Conservation (phyloP, 1,140 invertebrate genomes). For the Drosophila persimilis region DNA sequence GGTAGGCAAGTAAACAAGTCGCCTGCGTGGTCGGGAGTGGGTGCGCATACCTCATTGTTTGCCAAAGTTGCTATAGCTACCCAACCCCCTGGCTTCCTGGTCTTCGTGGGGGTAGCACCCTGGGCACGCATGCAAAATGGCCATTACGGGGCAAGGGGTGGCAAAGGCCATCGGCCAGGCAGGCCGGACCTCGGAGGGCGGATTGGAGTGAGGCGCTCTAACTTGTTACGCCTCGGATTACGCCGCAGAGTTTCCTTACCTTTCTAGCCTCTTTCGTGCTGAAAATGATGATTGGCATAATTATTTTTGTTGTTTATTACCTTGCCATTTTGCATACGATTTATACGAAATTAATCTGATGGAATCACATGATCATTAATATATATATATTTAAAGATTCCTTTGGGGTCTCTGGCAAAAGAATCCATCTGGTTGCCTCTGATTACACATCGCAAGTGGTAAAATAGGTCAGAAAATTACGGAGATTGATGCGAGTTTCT, state of each 20-base stretch:
- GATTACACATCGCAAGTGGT: too few species aligned
- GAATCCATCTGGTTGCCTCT: too few species aligned
- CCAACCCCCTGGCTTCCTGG: conserved; percentile 44
- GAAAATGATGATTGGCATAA: conserved; percentile 66
- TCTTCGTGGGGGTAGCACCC: background rate
- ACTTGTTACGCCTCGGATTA: conserved; percentile 61
- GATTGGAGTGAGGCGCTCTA: conserved; percentile 14
- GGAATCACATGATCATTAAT: too few species aligned
- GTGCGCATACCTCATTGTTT: conserved; percentile 44
- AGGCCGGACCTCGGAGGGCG: too few species aligned
- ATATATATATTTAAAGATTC: too few species aligned
- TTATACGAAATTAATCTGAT: conserved; percentile 1
- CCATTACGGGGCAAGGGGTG: conserved; percentile 39
- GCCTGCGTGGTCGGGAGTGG: conserved; percentile 15
- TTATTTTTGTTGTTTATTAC: conserved; percentile 40
- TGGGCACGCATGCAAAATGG: conserved; percentile 60
- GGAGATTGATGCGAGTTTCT: too few species aligned
- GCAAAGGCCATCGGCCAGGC: conserved; percentile 11
- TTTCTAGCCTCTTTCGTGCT: conserved; percentile 46
- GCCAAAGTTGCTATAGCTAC: conserved; percentile 74
- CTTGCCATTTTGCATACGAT: conserved; percentile 30
- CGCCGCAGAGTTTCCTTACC: conserved; percentile 15
- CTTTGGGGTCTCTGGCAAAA: too few species aligned
- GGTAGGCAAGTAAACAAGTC: conserved; percentile 69
- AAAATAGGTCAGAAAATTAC: too few species aligned